phyloP scores from a whole-genome alignment of 2,888 invertebrate genomes.

The Pseudolycoriella hygida region DNA sequence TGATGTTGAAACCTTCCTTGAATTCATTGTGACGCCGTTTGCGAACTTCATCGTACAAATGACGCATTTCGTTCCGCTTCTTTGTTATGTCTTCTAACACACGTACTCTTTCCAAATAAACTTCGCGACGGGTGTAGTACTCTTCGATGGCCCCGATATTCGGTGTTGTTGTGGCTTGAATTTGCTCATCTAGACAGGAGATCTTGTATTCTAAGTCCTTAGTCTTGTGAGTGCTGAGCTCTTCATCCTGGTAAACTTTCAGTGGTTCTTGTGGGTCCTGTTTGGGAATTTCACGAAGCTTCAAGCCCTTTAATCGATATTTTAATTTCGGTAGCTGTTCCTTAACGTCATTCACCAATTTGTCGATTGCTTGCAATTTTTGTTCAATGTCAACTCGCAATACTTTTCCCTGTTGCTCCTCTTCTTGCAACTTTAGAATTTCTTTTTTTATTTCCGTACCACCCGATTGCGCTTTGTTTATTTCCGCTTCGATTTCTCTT shows the following conservation, averaged over 20 bases:
- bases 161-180: slow-evolving; percentile 44
- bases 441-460: slow-evolving; percentile 43
- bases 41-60: slow-evolving; percentile 44
- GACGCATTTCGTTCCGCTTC: slow-evolving; percentile 59
- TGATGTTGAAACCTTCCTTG: slow-evolving; percentile 70
- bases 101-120: slow-evolving; percentile 53
- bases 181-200: slow-evolving; percentile 36
- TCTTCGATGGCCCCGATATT: slow-evolving; percentile 59
- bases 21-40: slow-evolving; percentile 67
- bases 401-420: slow-evolving; percentile 49
- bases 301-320: slow-evolving; percentile 32
- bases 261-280: slow-evolving; percentile 34
- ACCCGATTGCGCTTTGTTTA: slow-evolving; percentile 37
- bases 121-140: slow-evolving; percentile 49
- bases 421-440: slow-evolving; percentile 38
- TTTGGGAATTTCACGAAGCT: slow-evolving; percentile 42
- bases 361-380: slow-evolving; percentile 41
- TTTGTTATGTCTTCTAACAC: slow-evolving; percentile 68
- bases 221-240: slow-evolving; percentile 38
- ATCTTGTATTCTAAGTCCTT: slow-evolving; percentile 40
- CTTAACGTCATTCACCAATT: slow-evolving; percentile 36
- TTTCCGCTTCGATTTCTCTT: slow-evolving; percentile 36
- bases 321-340: slow-evolving; percentile 37
- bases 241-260: slow-evolving; percentile 42
- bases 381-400: slow-evolving; percentile 59